Conservation (phyloP, 64 coral and sea anemone species). For the Acropora yongei region DNA sequence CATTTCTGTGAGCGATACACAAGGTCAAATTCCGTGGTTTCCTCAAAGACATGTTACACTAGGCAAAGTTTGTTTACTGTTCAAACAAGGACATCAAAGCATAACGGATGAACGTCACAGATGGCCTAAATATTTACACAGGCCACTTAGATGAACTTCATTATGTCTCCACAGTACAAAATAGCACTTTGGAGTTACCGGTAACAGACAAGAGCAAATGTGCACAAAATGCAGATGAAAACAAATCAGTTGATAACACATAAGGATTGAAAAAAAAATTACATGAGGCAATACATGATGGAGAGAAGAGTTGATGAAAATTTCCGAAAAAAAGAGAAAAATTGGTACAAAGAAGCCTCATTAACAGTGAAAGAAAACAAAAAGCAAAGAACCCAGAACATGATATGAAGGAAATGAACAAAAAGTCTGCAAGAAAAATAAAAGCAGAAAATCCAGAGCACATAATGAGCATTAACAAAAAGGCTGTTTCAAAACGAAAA, state of each 20-base stretch:
- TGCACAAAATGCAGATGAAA: slow-evolving; percentile 41
- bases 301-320: slow-evolving; percentile 17
- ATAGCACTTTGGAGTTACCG: slow-evolving; percentile 2
- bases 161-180: slow-evolving; percentile 36
- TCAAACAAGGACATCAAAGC: slow-evolving; percentile 23
- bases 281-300: slow-evolving; percentile 18
- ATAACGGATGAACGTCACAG: no score
- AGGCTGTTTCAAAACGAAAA: slow-evolving; percentile 7
- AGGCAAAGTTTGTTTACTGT: neutral
- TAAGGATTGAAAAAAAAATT: slow-evolving; percentile 1
- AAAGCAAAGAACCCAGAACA: neutral
- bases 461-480: neutral
- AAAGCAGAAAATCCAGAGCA: neutral
- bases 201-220: slow-evolving; percentile 10
- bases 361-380: neutral
- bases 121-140: no score
- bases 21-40: slow-evolving; percentile 1
- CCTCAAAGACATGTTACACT: neutral
- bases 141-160: no score
- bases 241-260: slow-evolving; percentile 15
- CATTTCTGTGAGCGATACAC: slow-evolving; percentile 19
- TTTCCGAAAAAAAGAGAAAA: slow-evolving; percentile 10
- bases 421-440: slow-evolving; percentile 15
- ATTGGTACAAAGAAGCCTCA: slow-evolving; percentile 6
- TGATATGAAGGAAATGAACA: slow-evolving; percentile 5